Evolutionary conservation across 2,888 invertebrate species (phyloP).

Genomic region (Atrina japonica): DNA sequence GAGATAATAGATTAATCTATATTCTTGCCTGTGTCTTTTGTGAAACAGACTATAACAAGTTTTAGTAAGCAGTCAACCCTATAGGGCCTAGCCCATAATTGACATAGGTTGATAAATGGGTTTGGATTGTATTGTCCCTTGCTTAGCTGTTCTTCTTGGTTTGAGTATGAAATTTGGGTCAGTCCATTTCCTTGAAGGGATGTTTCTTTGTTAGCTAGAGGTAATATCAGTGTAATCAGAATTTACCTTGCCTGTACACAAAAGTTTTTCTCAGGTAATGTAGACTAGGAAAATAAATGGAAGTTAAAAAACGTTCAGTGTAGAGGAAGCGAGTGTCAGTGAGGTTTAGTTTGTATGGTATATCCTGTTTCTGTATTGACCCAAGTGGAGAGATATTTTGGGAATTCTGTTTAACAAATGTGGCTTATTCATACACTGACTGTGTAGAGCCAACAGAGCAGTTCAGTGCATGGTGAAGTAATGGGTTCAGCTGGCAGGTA

Average conservation of each 20-base stretch:
- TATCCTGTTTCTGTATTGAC: constrained; percentile 40
- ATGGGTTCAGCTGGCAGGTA: too few relatives aligned
- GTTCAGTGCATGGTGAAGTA: too few relatives aligned
- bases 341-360: constrained; percentile 33
- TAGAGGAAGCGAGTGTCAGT: constrained; percentile 32
- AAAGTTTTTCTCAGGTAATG: constrained; percentile 40
- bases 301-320: constrained; percentile 30
- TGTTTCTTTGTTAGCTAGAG: constrained; percentile 30
- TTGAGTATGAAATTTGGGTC: constrained; percentile 58
- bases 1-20: constrained; percentile 27
- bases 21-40: constrained; percentile 10
- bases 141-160: constrained; percentile 53
- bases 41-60: constrained; percentile 50
- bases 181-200: constrained; percentile 49
- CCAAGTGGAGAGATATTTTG: constrained; percentile 45
- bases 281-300: constrained; percentile 32
- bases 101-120: constrained; percentile 69
- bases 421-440: constrained; percentile 22
- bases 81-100: constrained; percentile 61
- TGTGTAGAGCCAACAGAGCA: constrained; percentile 2
- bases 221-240: constrained; percentile 29
- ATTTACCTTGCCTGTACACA: constrained; percentile 32
- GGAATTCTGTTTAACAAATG: constrained; percentile 36
- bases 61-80: constrained; percentile 42
- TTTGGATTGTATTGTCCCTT: constrained; percentile 67